Base-by-base conservation (phyloP, 2,888 invertebrate species). In the Agrotis puta region DNA sequence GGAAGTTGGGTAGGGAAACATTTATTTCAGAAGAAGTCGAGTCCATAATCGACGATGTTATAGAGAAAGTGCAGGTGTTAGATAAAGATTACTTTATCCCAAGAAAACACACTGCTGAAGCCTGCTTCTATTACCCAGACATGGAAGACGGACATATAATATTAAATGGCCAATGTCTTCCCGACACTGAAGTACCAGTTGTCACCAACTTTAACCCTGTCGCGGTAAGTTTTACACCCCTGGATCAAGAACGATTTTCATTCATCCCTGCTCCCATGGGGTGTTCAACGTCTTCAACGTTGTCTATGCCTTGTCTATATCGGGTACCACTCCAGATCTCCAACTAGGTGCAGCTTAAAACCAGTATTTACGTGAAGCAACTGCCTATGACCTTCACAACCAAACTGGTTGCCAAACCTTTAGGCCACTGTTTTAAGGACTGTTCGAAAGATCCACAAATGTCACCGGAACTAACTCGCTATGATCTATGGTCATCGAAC, bases 101-200 rank as follows among this genome's bases (percentile, higher is more conserved):
- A 0, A 88, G 92, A 70, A 85, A 85, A 0, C 94, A 95, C 45
- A 88, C 83, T 3, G 91, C 90, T 4, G 89, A 87, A 0, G 87
- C 88, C 43, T 96, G 95, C 81, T 94, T 94, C 91, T 93, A 81
- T 82, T 96, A 95, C 51, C 95, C 95, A 0, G 90, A 94, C 24
- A 93, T 93, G 59, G 74, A 89, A 2, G 95, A 93, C 5, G 95
- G 94, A 3, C 91, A 93, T 7, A 93, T 94, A 0, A 72, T 92
- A 27, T 78, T 93, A 16, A 33, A 80, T 0, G 95, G 95, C 2
- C 90, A 90, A 57, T 96, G 96, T 74, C 24, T 80, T 20, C 82
- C 88, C 2, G 83, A 88, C 3, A 82, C 69, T 3, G 79, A 84
- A 61, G 88, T 93, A 6, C 83, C 83, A 13, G 85, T 87, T 18